Conservation (phyloP, 1,140 invertebrate species). For the Homarus americanus region DNA sequence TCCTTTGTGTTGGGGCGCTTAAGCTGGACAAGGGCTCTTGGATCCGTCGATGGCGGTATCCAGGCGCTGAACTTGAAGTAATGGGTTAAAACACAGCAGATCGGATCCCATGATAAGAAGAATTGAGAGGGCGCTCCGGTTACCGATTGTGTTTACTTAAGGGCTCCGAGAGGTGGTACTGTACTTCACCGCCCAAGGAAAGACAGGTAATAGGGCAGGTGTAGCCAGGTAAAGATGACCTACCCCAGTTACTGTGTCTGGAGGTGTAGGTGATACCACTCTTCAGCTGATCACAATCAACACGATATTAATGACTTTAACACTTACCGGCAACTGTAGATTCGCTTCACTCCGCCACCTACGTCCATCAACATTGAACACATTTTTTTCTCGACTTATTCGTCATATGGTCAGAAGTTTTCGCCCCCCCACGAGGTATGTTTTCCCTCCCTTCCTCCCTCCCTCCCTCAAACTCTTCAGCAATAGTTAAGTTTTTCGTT, state of each 20-base stretch:
- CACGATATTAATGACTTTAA: neutral
- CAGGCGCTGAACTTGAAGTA: slow-evolving; percentile 64
- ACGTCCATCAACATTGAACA: slow-evolving; percentile 38
- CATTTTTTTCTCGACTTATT: slow-evolving; percentile 1
- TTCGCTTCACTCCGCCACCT: slow-evolving; percentile 37
- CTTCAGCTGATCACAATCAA: too few relatives aligned
- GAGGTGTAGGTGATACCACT: too few relatives aligned
- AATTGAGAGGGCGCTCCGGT: slow-evolving; percentile 65
- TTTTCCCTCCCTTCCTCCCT: too few relatives aligned
- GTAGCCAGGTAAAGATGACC: too few relatives aligned
- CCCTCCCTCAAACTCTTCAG: too few relatives aligned
- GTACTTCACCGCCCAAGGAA: too few relatives aligned
- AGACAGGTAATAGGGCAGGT: too few relatives aligned
- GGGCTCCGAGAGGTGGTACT: too few relatives aligned
- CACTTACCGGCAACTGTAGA: slow-evolving; percentile 9
- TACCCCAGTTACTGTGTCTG: too few relatives aligned
- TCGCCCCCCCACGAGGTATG: too few relatives aligned
- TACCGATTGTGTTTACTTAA: slow-evolving; percentile 40
- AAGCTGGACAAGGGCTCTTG: slow-evolving; percentile 66
- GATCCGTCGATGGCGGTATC: slow-evolving; percentile 64
- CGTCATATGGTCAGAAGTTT: neutral
- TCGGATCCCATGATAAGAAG: slow-evolving; percentile 68
- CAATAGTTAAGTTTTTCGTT: too few relatives aligned
- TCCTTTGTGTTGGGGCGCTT: slow-evolving; percentile 59
- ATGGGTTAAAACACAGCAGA: slow-evolving; percentile 71